Conservation (phyloP, 1,140 invertebrate genomes). For the Helicorthomorpha holstii region DNA sequence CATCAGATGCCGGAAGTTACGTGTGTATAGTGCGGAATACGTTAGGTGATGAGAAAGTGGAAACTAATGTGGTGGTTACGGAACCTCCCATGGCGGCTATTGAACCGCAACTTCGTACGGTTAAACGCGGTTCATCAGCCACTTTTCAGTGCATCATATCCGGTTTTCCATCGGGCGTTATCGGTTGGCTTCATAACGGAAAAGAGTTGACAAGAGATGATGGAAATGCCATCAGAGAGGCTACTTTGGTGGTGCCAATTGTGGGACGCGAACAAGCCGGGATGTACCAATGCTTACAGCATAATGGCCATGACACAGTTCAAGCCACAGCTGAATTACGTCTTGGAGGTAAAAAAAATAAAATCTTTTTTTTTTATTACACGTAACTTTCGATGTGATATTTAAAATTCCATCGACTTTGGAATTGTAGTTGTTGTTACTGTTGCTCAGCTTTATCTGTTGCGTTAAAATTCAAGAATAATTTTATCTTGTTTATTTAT, state of each 20-base stretch:
- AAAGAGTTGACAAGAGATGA: conserved; percentile 36
- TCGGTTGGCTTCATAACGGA: conserved; percentile 40
- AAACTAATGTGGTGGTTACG: too few species aligned
- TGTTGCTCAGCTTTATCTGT: too few species aligned
- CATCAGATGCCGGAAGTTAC: too few species aligned
- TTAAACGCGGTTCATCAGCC: conserved; percentile 62
- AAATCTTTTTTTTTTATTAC: too few species aligned
- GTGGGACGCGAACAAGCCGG: conserved; percentile 60
- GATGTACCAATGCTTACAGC: conserved; percentile 78
- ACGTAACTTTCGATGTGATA: too few species aligned
- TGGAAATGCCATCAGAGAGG: conserved; percentile 25
- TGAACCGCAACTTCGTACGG: conserved; percentile 49
- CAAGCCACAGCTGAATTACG: conserved; percentile 63
- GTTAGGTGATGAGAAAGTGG: too few species aligned
- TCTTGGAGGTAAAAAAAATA: conserved; percentile 60
- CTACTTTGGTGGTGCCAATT: conserved; percentile 41
- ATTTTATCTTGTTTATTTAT: too few species aligned
- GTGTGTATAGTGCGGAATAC: too few species aligned
- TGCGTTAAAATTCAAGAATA: too few species aligned
- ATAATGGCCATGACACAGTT: conserved; percentile 65
- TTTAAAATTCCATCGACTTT: too few species aligned
- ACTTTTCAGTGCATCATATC: conserved; percentile 61
- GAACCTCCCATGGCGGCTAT: conserved; percentile 53
- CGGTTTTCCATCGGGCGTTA: conserved; percentile 29
- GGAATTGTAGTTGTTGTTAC: too few species aligned